These are phyloP conservation scores for Amphiprion ocellaris DNA, from an alignment of 2,113 vertebrate species.

Conservation along the genomic window DNA sequence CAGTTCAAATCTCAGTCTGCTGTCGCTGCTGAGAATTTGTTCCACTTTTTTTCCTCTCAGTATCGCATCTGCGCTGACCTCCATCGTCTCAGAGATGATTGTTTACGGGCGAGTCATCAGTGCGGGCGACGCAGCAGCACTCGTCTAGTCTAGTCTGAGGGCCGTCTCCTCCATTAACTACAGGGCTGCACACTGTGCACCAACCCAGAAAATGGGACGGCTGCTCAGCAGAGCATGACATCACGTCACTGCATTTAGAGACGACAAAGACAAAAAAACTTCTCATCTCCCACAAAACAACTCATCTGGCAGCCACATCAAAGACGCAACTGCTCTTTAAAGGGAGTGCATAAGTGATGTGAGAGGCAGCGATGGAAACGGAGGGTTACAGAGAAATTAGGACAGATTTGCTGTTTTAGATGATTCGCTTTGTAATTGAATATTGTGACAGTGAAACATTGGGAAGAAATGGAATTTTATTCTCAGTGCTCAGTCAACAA, in stretches of 20 bases:
- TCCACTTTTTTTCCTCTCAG: slow-evolving; percentile 9
- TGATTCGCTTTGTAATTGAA: slow-evolving; percentile 16
- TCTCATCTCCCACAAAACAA: slow-evolving; percentile 40
- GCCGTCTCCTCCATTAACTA: slow-evolving; percentile 44
- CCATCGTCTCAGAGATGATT: slow-evolving; percentile 4
- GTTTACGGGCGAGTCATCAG: slow-evolving; percentile 22
- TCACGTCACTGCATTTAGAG: slow-evolving; percentile 53
- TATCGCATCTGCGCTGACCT: slow-evolving; percentile 11
- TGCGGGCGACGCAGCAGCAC: background rate
- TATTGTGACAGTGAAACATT: background rate
- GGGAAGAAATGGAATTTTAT: slow-evolving; percentile 8
- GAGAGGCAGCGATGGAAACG: slow-evolving; percentile 3
- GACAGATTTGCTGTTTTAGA: slow-evolving; percentile 2
- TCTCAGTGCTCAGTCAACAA: background rate
- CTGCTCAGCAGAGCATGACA: slow-evolving; percentile 61
- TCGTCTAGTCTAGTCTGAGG: slow-evolving; percentile 37
- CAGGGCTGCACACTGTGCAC: slow-evolving; percentile 54
- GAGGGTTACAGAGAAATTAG: background rate
- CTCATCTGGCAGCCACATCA: slow-evolving; percentile 27
- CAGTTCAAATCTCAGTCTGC: background rate
- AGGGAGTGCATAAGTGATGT: slow-evolving; percentile 17
- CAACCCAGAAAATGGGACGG: slow-evolving; percentile 61
- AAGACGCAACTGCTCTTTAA: slow-evolving; percentile 21
- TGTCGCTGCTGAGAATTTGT: background rate
- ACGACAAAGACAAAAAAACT: slow-evolving; percentile 55